Evolutionary conservation across 2,888 invertebrate species (phyloP), one percentile per base, ranked within the genome.

Genomic region (Hypselothyrea guttata): DNA sequence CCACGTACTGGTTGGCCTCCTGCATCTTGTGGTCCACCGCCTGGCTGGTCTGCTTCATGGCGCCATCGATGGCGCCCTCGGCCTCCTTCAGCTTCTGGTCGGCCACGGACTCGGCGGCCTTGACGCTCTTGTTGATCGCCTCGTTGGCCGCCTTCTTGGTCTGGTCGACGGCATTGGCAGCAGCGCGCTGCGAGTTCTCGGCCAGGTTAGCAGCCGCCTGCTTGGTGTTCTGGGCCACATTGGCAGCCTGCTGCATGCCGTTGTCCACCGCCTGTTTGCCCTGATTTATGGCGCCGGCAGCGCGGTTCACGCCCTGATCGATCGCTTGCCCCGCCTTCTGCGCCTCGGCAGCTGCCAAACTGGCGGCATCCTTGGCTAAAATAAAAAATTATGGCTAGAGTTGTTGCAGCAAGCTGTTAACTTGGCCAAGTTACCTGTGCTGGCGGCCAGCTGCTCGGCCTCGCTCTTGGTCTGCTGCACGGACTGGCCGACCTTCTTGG

Each of bases 21-120:
- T 92, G 92, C 76, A 94, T 87, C 89, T 93, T 93, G 63, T 91
- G 86, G 84, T 93, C 93, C 41, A 93, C 91, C 8, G 92, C 90
- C 13, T 91, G 89, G 55, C 92, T 91, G 13, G 92, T 92, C 81
- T 91, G 90, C 90, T 92, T 92, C 72, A 93, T 87, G 49, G 92
- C 92, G 66, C 91, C 91, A 67, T 93, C 93, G 15, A 92, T 89
- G 16, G 91, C 91, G 12, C 84, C 84, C 74, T 91, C 91, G n/a
- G 91, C 90, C 69, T 91, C 88, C 74, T 90, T 90, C 45, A 91
- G 67, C 87, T 91, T 91, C 31, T 88, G 85, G 58, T 91, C 91
- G 38, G 91, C 88, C n/a, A 88, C 89, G 33, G 88, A 86, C 65
- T 91, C 91, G 52, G 90, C 89, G 7, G 90, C 90, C 83, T 91